Evolutionary conservation across 2,888 invertebrate genomes (phyloP), one percentile per base, ranked within the genome.

Genomic region (Spodoptera exigua): DNA sequence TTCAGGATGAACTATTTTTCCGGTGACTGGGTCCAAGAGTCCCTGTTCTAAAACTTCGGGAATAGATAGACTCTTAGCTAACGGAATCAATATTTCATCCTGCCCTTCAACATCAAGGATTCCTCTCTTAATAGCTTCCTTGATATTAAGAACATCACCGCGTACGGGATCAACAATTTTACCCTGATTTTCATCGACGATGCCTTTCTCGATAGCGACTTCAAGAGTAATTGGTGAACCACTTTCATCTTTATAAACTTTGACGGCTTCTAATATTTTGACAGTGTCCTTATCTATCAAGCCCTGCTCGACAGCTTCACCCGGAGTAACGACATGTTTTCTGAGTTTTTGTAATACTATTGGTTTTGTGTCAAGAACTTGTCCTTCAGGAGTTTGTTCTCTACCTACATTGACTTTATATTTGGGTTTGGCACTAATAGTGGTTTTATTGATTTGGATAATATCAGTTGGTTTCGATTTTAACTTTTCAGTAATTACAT

Each of bases 1-100:
- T 91, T 98, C 98, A 2, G 98, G 98, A 88, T 98, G 98, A 72
- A 98, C 95, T 61, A 98, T 96, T 90, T 96, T 97, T 66, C 96
- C 95, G 12, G 96, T 95, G 32, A 91, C 89, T 3, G 96, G 95
- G 85, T 97, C 97, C 72, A 98, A 95, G 34, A 98, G 95, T 46
- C 99, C 99, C 90, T 98, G 98, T 70, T 96, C 95, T 68, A 98
- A 95, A 43, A 99, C 95, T 90, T 98, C 97, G 10, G 98, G 97
- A 74, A 98, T 95, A 0, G 98, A 96, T 13, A 98, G 91, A 84
- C 97, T 97, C 83, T 96, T 96, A 43, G 96, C 97, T 61, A 98
- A 89, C 18, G 98, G 98, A 76, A 98, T 95, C 32, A 98, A 91
- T 65, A 98, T 89, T 86, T 97, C 96, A 83, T 97, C 97, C 47